Evolutionary conservation across 2,888 invertebrate genomes (phyloP), one percentile per base, ranked within the genome.

Genomic region (Andrena haemorrhoa): DNA sequence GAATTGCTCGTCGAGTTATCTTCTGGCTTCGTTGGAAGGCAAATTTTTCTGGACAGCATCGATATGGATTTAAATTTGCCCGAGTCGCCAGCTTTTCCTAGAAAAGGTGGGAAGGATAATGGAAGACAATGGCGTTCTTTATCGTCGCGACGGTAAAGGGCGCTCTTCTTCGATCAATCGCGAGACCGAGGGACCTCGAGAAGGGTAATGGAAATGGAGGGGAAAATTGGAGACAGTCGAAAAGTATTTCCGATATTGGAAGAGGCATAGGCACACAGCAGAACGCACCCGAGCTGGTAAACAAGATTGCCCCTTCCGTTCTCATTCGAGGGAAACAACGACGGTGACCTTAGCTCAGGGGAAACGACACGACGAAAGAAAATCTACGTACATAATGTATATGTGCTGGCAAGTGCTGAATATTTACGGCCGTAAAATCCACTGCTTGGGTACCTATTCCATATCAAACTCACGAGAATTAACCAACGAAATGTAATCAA

Each of bases 181-280:
- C 29, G 71, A 65, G 65, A n/a, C 35, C 70, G 31, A 63, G 74
- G 68, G 78, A 71, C 71, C 78, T 63, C 53, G 16, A 33, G 61
- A 35, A 47, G 64, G 29, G 12, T 58, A 56, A 66, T 76, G 60
- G 83, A 85, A 87, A 87, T 85, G 75, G 73, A 53, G 65, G 29
- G 60, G 82, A 87, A 85, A 87, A 87, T 81, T 73, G 74, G 35
- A 81, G 77, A 84, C 82, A 83, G 58, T 60, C 69, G 74, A 75
- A 72, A 76, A 74, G 76, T 77, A 79, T 79, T 81, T 20, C 6
- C 76, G 72, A 84, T 86, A 82, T 86, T 65, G 71, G 53, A 64
- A 79, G 70, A 72, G 75, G 31, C 61, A 56, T 83, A 79, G 84
- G 60, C 72, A 23, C 41, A 41, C 73, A 72, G 64, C 53, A 80